Evolutionary conservation across 2,113 vertebrate species (phyloP), one percentile per base, ranked within the genome.

Genomic region (Pleuronectes platessa): DNA sequence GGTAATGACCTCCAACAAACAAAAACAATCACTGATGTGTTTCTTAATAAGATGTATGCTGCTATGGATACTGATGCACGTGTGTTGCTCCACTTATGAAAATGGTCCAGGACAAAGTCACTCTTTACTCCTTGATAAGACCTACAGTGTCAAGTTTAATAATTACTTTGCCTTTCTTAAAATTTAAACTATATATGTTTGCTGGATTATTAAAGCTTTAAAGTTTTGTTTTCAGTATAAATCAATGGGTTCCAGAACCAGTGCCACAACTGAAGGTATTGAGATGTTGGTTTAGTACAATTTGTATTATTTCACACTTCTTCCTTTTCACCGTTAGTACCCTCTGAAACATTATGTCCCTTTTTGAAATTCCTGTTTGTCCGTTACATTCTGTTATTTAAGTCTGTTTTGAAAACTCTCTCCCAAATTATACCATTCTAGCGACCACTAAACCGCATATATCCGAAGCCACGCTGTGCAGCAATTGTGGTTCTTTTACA

Each of bases 401-500:
- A 45, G 47, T 55, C 24, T 68, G 62, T 74, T 85, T 74, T 72
- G 7, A 18, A 69, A n/a, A 51, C 60, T 71, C 59, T 47, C 3
- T 11, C 47, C 65, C 7, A 78, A 80, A 81, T 69, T 40, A 66
- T 15, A 75, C 62, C 59, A 26, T 61, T 59, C 47, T 3, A 66
- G 31, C 64, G 8, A 59, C 61, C 12, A 13, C 66, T 51, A 67
- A 75, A 53, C 82, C 74, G 1, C 70, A 66, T 1, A 78, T 55
- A 82, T 60, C 59, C 71, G 83, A 71, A 74, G 76, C 77, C 37
- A 59, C 3, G 4, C 51, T 53, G 12, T 63, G 63, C 58, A 73
- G 70, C 59, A 78, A 66, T 79, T 82, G 66, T 61, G 59, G 64
- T 49, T 45, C 13, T 4, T 76, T 73, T 79, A 79, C 63, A 68